These are phyloP conservation scores for Biston stratarius DNA, from an alignment of 2,888 invertebrate species.

Conservation along the genomic window DNA sequence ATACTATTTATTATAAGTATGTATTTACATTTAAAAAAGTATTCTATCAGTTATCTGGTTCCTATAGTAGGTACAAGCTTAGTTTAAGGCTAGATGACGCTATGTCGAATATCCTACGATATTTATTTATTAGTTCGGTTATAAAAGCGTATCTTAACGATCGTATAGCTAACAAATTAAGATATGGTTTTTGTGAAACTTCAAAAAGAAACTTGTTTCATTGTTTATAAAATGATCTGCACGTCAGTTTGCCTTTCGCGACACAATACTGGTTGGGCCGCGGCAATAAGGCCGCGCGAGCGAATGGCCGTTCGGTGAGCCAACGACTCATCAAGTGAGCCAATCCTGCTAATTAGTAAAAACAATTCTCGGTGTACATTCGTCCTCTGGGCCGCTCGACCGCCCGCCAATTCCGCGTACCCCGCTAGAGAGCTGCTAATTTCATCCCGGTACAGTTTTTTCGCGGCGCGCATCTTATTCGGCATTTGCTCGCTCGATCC, in stretches of 20 bases:
- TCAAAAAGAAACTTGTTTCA: conserved; percentile 52
- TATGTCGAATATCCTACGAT: too few relatives aligned
- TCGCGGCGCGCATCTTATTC: conserved; percentile 85
- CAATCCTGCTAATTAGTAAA: conserved; percentile 83
- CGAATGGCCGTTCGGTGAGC: conserved; percentile 43
- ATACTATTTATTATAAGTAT: too few relatives aligned
- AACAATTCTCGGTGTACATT: conserved; percentile 81
- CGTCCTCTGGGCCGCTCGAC: conserved; percentile 75
- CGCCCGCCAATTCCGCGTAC: conserved; percentile 85
- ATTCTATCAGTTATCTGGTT: too few relatives aligned
- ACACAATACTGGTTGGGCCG: conserved; percentile 43
- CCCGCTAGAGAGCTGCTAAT: conserved; percentile 85
- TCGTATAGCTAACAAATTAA: conserved; percentile 44
- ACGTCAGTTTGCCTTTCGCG: conserved; percentile 49
- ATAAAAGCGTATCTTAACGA: conserved; percentile 11
- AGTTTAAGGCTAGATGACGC: too few relatives aligned
- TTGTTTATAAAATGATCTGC: conserved; percentile 60
- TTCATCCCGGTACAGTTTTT: conserved; percentile 83
- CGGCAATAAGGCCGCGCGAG: conserved; percentile 48
- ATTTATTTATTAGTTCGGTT: neutral
- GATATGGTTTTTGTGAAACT: conserved; percentile 45
- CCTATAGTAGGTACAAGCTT: too few relatives aligned
- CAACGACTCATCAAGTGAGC: conserved; percentile 75
- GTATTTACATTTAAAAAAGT: too few relatives aligned
- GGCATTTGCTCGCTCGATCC: conserved; percentile 84